A percentile compares a stretch with the other conserved stretches of the same genome.
Conservation (phyloP, 2,113 vertebrate genomes). For the Dinomys branickii region DNA sequence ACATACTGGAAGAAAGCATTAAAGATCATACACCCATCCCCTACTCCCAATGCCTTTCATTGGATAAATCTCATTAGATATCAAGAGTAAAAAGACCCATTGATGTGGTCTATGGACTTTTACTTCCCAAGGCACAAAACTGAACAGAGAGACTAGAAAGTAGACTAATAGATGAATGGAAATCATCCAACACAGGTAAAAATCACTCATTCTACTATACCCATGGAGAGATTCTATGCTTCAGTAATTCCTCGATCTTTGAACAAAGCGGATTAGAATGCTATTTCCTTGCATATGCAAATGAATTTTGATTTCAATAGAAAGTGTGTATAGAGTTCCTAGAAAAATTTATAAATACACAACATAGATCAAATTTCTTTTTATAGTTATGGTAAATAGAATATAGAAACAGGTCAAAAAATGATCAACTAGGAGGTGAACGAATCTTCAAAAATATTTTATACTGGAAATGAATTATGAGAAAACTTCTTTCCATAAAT, state of each 20-base stretch:
- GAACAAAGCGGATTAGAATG: not conserved
- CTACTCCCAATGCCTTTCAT: not conserved
- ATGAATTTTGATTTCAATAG: not conserved
- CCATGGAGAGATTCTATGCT: not conserved
- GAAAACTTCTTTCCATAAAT: constrained; percentile 5
- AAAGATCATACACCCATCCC: not conserved
- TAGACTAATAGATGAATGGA: not conserved
- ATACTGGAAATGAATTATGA: constrained; percentile 18
- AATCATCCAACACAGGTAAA: not conserved
- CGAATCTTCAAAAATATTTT: constrained; percentile 39
- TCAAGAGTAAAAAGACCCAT: not conserved
- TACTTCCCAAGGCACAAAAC: not conserved
- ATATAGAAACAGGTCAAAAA: constrained; percentile 14
- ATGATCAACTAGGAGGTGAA: constrained; percentile 26
- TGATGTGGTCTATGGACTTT: not conserved
- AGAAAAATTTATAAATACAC: not conserved
- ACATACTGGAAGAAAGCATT: not conserved
- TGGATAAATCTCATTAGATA: not conserved
- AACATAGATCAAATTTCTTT: not conserved
- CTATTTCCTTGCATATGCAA: not conserved
- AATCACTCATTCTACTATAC: not conserved
- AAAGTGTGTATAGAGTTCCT: not conserved
- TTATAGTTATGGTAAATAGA: not conserved
- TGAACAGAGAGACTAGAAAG: not conserved
- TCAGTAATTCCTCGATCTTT: not conserved